These are phyloP conservation scores for Bovichtus variegatus DNA, from an alignment of 2,797 vertebrate species.

Conservation along the genomic window DNA sequence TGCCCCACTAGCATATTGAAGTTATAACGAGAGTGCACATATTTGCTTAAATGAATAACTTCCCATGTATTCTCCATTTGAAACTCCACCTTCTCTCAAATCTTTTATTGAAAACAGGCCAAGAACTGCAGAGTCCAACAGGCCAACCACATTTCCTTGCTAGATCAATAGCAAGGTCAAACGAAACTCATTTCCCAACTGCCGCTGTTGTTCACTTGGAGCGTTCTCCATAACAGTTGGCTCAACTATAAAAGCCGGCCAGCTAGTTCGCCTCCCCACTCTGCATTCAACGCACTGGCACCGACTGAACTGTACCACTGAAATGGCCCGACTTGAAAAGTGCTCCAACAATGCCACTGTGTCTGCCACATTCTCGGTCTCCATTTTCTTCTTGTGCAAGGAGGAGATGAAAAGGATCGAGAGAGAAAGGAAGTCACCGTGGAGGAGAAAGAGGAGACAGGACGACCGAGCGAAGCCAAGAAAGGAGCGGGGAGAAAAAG, in stretches of 20 bases:
- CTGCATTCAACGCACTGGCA: constrained; percentile 58
- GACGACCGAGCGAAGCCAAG: constrained; percentile 36
- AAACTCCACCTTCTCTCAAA: constrained; percentile 30
- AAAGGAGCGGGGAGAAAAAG: constrained; percentile 16
- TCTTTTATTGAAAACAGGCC: constrained; percentile 30
- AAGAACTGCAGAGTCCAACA: constrained; percentile 20
- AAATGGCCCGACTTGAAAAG: constrained; percentile 58
- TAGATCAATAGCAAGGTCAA: constrained; percentile 65
- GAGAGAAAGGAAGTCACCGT: constrained; percentile 40
- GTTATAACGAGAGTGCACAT: constrained; percentile 27
- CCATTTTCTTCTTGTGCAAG: constrained; percentile 49
- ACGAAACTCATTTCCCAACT: constrained; percentile 58
- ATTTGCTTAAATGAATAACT: constrained; percentile 43
- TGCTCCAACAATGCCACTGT: constrained; percentile 51
- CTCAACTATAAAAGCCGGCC: constrained; percentile 53
- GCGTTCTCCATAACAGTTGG: constrained; percentile 44
- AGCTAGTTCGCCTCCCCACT: constrained; percentile 40
- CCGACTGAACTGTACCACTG: constrained; percentile 37
- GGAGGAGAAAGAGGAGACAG: constrained; percentile 53
- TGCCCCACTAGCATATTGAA: constrained; percentile 12
- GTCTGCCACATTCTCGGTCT: constrained; percentile 49
- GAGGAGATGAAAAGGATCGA: constrained; percentile 46
- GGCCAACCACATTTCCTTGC: constrained; percentile 41
- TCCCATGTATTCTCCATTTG: constrained; percentile 39
- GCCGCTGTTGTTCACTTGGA: constrained; percentile 51